Percentiles rank a stretch among this genome's conserved stretches.
Conservation (phyloP, 1,140 invertebrate species). For the Lepidurus apus region DNA sequence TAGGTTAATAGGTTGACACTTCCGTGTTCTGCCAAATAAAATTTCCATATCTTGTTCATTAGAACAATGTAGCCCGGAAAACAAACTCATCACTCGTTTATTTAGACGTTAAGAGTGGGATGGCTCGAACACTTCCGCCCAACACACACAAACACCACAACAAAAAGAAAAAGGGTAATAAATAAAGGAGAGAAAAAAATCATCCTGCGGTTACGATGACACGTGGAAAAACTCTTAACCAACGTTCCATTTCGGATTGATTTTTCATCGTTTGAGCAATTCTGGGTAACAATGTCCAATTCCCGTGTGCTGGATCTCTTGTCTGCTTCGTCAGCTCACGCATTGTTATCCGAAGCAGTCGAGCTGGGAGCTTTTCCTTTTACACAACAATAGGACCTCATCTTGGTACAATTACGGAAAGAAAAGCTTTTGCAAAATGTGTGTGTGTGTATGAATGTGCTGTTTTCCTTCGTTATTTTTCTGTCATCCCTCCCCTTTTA, state of each 20-base stretch:
- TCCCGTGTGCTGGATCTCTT: neutral
- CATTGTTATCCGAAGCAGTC: neutral
- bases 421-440: neutral
- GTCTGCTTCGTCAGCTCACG: constrained; percentile 17
- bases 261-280: constrained; percentile 16
- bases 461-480: neutral
- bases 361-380: neutral
- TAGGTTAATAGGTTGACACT: too few species aligned
- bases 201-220: neutral
- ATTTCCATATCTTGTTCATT: too few species aligned
- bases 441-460: neutral
- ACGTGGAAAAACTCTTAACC: neutral
- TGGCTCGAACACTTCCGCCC: too few species aligned
- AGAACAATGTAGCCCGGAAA: too few species aligned
- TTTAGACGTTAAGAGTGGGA: too few species aligned
- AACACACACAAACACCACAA: too few species aligned
- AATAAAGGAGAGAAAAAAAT: neutral
- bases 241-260: neutral
- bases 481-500: neutral
- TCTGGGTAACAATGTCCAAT: constrained; percentile 3
- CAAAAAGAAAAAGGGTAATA: neutral
- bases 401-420: constrained; percentile 11
- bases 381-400: constrained; percentile 4
- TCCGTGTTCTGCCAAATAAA: too few species aligned
- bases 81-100: too few species aligned